Conservation (phyloP, 2,888 invertebrate genomes). For the Lomographa bimaculata region DNA sequence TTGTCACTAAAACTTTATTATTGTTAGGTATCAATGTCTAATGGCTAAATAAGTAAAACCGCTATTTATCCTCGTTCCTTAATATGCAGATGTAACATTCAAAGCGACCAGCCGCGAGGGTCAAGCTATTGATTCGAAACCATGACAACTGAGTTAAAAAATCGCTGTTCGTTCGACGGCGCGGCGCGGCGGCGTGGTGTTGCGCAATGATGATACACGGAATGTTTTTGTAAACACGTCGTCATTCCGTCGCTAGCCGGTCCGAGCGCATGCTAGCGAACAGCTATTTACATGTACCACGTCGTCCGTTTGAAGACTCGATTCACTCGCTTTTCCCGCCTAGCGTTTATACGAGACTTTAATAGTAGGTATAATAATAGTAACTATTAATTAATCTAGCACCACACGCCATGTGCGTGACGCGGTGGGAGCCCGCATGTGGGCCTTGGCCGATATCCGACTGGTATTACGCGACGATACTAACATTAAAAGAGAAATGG, state of each 20-base stretch:
- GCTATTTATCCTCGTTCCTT: not conserved
- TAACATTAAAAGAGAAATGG: slow-evolving; percentile 41
- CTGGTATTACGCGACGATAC: slow-evolving; percentile 38
- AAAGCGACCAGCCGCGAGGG: slow-evolving; percentile 29
- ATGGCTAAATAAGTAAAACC: too few species aligned
- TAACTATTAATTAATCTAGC: too few species aligned
- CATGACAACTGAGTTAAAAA: slow-evolving; percentile 40
- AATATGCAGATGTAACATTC: slow-evolving; percentile 36
- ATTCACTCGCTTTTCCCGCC: slow-evolving; percentile 22
- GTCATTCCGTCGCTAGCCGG: slow-evolving; percentile 42
- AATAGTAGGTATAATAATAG: too few species aligned
- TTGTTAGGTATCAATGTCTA: too few species aligned
- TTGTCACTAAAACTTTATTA: too few species aligned
- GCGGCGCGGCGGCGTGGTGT: slow-evolving; percentile 36
- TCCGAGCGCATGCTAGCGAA: slow-evolving; percentile 33
- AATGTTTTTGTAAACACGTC: slow-evolving; percentile 64
- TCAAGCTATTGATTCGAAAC: slow-evolving; percentile 39
- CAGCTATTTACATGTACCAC: slow-evolving; percentile 16
- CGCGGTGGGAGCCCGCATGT: slow-evolving; percentile 39
- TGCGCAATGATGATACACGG: slow-evolving; percentile 56
- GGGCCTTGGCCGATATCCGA: slow-evolving; percentile 46
- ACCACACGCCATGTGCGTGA: slow-evolving; percentile 19
- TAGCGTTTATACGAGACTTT: too few species aligned
- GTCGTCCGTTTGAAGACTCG: slow-evolving; percentile 1
- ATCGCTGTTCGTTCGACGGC: slow-evolving; percentile 35